Conservation (phyloP, 2,888 invertebrate genomes). For the Gonocerus acuteangulatus region DNA sequence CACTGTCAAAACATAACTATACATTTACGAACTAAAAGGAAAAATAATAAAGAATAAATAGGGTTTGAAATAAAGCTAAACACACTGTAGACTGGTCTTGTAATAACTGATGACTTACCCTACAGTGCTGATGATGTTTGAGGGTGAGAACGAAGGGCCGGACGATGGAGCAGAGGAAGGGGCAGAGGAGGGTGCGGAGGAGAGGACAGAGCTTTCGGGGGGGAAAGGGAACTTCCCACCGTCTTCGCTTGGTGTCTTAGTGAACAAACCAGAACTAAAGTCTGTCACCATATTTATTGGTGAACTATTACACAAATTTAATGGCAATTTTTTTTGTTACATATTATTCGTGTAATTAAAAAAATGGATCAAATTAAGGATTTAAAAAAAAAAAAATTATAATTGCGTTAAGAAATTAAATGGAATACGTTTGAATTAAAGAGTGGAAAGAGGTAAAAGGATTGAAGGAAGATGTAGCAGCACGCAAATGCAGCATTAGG, state of each 20-base stretch:
- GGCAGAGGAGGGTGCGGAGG: slow-evolving; percentile 47
- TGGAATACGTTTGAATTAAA: background rate
- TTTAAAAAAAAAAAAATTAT: background rate
- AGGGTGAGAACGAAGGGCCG: slow-evolving; percentile 39
- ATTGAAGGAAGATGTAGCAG: slow-evolving; percentile 22
- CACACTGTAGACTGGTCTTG: slow-evolving; percentile 13
- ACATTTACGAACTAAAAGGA: no score
- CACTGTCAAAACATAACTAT: no score
- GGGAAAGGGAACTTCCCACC: slow-evolving; percentile 59
- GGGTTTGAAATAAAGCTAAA: background rate
- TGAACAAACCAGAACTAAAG: slow-evolving; percentile 87
- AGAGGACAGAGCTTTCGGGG: slow-evolving; percentile 52
- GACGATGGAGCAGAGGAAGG: slow-evolving; percentile 39
- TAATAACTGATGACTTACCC: slow-evolving; percentile 39
- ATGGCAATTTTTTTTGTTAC: no score
- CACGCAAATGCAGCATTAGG: slow-evolving; percentile 28
- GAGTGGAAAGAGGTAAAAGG: slow-evolving; percentile 20
- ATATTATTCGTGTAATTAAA: no score
- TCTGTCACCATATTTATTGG: slow-evolving; percentile 90
- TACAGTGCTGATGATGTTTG: slow-evolving; percentile 41
- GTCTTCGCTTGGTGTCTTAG: slow-evolving; percentile 87
- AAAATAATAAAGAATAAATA: no score
- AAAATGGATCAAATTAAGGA: background rate
- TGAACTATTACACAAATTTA: slow-evolving; percentile 52
- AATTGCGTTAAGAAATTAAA: background rate